phyloP scores from a whole-genome alignment of 2,797 vertebrate species.

The Enteromius argenteus region DNA sequence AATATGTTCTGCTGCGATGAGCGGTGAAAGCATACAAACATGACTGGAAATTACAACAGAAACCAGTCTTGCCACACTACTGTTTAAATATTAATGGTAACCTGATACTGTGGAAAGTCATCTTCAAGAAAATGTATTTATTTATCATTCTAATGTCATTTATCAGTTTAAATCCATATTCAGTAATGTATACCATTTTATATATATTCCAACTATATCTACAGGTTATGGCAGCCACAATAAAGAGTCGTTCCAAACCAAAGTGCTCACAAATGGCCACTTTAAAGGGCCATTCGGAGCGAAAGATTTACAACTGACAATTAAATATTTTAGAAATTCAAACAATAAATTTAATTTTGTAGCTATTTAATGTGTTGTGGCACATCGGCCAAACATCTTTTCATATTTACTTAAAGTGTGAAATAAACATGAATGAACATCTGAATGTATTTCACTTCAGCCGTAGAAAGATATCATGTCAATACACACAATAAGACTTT shows the following conservation, averaged over 20 bases:
- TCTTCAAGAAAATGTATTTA: background rate
- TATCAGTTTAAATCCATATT: background rate
- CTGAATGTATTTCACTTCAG: too few relatives aligned
- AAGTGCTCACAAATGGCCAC: too few relatives aligned
- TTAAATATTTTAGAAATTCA: background rate
- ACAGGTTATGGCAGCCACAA: too few relatives aligned
- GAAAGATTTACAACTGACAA: too few relatives aligned
- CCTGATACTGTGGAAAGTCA: background rate
- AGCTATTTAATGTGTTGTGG: too few relatives aligned
- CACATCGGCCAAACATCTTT: background rate
- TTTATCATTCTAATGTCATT: background rate
- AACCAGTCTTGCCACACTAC: constrained; percentile 1
- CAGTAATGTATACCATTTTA: too few relatives aligned
- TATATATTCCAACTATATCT: too few relatives aligned
- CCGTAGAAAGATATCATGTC: too few relatives aligned
- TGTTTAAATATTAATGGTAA: constrained; percentile 6
- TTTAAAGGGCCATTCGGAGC: too few relatives aligned
- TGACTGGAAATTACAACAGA: constrained; percentile 1
- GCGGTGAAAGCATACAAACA: background rate
- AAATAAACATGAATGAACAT: too few relatives aligned
- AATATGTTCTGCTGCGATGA: background rate
- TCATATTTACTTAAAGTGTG: background rate
- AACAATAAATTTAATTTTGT: too few relatives aligned
- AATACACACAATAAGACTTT: too few relatives aligned
- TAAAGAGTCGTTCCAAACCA: background rate